Conservation (phyloP, 37 sponge, comb jelly and placozoan genomes). For the Halisarca cf. caerulea region DNA sequence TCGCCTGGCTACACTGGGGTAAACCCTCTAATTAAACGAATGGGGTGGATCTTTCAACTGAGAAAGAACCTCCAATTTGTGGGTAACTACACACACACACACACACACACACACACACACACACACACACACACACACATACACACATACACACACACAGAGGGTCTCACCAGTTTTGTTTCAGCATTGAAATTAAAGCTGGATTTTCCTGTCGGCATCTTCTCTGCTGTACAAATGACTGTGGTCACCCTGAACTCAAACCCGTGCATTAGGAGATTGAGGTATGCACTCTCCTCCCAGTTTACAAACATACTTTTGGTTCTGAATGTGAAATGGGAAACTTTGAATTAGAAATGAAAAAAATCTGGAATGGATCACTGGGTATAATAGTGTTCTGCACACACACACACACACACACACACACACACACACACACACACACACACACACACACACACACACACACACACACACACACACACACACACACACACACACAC, state of each 20-base stretch:
- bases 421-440: too few relatives aligned
- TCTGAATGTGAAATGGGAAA: neutral
- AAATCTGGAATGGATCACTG: too few relatives aligned
- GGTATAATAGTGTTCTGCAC: too few relatives aligned
- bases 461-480: too few relatives aligned
- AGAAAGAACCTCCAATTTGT: too few relatives aligned
- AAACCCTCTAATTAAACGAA: neutral
- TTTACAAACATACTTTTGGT: neutral
- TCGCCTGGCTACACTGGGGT: slow-evolving; percentile 3
- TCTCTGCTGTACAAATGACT: neutral
- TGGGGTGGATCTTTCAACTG: too few relatives aligned
- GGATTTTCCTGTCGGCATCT: neutral
- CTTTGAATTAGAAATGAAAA: neutral
- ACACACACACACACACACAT: slow-evolving; percentile 11
- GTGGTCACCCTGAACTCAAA: neutral
- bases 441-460: too few relatives aligned
- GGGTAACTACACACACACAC: slow-evolving; percentile 16
- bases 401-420: too few relatives aligned
- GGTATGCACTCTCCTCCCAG: slow-evolving; percentile 23
- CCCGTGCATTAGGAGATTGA: slow-evolving; percentile 8
- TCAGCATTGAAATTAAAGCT: neutral
- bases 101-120: slow-evolving; percentile 41
- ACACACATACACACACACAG: slow-evolving; percentile 32
- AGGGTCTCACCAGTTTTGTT: neutral
- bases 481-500: too few relatives aligned